These are phyloP conservation scores for Cerastoderma edule DNA, from an alignment of 2,888 invertebrate species.

Conservation along the genomic window DNA sequence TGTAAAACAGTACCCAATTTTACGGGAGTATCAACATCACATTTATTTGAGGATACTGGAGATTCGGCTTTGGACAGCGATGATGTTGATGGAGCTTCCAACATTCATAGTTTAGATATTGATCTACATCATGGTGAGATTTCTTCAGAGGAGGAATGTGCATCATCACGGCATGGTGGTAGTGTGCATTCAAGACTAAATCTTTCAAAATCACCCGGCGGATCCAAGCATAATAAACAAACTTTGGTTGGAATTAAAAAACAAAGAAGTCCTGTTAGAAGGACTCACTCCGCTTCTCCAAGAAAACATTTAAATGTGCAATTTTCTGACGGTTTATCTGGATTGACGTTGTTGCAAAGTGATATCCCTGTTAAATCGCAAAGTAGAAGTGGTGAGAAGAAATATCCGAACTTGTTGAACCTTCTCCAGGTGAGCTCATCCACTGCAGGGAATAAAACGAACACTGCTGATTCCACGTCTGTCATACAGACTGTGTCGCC, in stretches of 20 bases:
- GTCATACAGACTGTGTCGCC: too few species aligned
- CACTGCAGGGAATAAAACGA: not conserved
- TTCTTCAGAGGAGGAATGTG: not conserved
- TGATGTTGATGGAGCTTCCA: not conserved
- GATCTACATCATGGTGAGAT: not conserved
- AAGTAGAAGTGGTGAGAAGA: not conserved
- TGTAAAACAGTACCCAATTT: not conserved
- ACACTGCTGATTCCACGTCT: not conserved
- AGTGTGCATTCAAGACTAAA: too few species aligned
- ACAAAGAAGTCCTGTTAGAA: too few species aligned
- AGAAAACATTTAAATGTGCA: constrained; percentile 1
- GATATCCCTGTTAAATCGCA: not conserved
- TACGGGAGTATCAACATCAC: not conserved
- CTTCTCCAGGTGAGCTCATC: not conserved
- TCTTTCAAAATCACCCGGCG: too few species aligned
- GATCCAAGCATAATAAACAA: not conserved
- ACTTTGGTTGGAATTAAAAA: too few species aligned
- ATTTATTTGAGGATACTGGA: constrained; percentile 9
- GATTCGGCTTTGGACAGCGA: constrained; percentile 1
- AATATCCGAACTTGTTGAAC: constrained; percentile 10
- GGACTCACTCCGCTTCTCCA: too few species aligned
- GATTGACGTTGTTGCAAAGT: not conserved
- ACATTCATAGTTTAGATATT: not conserved
- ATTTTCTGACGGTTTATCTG: not conserved
- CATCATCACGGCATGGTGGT: not conserved